Evolutionary conservation across 2,797 vertebrate species (phyloP).

Genomic region (Melanotaenia nigrans): DNA sequence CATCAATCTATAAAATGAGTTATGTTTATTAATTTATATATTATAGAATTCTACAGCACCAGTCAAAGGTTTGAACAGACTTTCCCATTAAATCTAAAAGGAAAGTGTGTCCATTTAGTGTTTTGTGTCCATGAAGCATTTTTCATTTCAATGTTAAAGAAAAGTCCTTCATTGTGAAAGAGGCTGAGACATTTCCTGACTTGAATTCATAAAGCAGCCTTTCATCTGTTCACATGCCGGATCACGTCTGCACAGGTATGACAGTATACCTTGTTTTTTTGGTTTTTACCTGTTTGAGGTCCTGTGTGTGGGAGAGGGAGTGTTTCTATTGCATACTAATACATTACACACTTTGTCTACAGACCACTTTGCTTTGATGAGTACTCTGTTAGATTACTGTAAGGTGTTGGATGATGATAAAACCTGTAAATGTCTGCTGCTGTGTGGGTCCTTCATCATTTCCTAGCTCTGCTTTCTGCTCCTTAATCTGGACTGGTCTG

Average conservation of each 20-base stretch:
- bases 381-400: conserved; percentile 38
- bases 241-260: not conserved
- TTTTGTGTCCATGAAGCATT: no score
- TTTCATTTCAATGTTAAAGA: no score
- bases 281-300: not conserved
- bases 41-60: no score
- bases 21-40: no score
- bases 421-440: conserved; percentile 22
- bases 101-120: no score
- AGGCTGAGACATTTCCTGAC: not conserved
- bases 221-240: not conserved
- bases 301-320: not conserved
- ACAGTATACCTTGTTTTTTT: not conserved
- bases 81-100: no score
- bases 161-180: not conserved
- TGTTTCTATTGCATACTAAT: no score
- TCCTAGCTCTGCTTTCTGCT: conserved; percentile 7
- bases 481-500: conserved; percentile 31
- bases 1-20: no score
- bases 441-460: conserved; percentile 13
- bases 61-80: no score
- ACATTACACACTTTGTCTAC: not conserved
- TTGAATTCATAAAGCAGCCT: not conserved
- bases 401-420: conserved; percentile 49
- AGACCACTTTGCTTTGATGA: conserved; percentile 10